These are phyloP conservation scores for Luffia ferchaultella DNA, from an alignment of 2,888 invertebrate genomes.

Conservation along the genomic window DNA sequence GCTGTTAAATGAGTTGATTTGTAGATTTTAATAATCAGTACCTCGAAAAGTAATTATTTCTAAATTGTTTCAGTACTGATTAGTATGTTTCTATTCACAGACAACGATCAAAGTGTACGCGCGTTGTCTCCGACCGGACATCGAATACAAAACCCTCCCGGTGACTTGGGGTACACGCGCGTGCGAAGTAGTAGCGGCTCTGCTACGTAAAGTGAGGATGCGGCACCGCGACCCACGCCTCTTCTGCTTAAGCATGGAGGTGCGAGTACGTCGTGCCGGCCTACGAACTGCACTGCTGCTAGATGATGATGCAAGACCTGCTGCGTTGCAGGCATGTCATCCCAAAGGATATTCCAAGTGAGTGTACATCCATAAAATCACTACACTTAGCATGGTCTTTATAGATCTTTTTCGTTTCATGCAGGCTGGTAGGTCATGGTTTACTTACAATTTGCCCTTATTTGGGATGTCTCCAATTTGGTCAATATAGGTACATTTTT, in stretches of 20 bases:
- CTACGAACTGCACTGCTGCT: slow-evolving; percentile 82
- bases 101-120: slow-evolving; percentile 93
- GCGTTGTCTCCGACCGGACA: slow-evolving; percentile 87
- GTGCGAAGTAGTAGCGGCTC: slow-evolving; percentile 83
- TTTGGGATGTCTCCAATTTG: no score
- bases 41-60: no score
- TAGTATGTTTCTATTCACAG: slow-evolving; percentile 53
- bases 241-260: slow-evolving; percentile 95
- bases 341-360: slow-evolving; percentile 92
- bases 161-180: slow-evolving; percentile 90
- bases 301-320: slow-evolving; percentile 89
- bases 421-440: no score
- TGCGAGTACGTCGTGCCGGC: slow-evolving; percentile 84
- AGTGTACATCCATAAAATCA: slow-evolving; percentile 23
- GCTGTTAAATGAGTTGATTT: no score
- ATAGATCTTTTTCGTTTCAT: no score
- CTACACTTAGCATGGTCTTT: no score
- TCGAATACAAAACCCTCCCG: slow-evolving; percentile 94
- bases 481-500: no score
- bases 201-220: slow-evolving; percentile 90
- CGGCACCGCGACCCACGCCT: slow-evolving; percentile 90
- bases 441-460: no score
- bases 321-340: slow-evolving; percentile 92
- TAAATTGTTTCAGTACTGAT: no score
- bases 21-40: no score